A percentile compares a stretch with the other conserved stretches of the same genome.
Evolutionary conservation across 2,113 vertebrate genomes (phyloP).

Genomic region (Tragelaphus imberbis): DNA sequence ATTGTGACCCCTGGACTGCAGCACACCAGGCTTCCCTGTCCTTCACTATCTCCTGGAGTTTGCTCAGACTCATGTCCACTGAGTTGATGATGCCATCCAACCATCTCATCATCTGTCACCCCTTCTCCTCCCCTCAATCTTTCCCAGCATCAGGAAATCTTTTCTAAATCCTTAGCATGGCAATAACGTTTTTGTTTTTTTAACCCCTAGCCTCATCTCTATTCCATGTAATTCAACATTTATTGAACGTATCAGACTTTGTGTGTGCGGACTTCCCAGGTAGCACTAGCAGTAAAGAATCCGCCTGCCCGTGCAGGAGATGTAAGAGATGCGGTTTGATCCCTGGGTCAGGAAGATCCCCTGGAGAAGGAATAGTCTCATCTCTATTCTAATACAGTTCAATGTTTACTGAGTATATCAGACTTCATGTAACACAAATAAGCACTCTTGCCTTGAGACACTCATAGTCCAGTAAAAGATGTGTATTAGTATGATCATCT

Average conservation of each 20-base stretch:
- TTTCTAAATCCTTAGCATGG: neutral
- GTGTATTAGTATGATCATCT: neutral
- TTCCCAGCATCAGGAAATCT: neutral
- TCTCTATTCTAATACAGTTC: neutral
- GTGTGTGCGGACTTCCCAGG: neutral
- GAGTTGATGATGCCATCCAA: neutral
- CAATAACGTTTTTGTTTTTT: neutral
- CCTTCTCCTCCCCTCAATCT: neutral
- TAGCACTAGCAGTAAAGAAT: neutral
- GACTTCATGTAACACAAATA: neutral
- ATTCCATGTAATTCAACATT: neutral
- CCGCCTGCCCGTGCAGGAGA: neutral
- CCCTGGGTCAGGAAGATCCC: neutral
- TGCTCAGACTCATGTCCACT: neutral
- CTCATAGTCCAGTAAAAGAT: neutral
- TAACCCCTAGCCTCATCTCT: neutral
- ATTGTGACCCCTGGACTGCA: neutral
- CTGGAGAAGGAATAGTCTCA: neutral
- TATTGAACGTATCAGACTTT: neutral
- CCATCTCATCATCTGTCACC: neutral
- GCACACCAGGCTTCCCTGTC: neutral
- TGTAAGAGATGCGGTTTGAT: neutral
- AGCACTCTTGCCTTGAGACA: neutral
- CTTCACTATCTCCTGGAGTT: neutral
- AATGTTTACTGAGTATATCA: neutral